Conservation (phyloP, 1,140 invertebrate species). For the Saxidomus purpurata region DNA sequence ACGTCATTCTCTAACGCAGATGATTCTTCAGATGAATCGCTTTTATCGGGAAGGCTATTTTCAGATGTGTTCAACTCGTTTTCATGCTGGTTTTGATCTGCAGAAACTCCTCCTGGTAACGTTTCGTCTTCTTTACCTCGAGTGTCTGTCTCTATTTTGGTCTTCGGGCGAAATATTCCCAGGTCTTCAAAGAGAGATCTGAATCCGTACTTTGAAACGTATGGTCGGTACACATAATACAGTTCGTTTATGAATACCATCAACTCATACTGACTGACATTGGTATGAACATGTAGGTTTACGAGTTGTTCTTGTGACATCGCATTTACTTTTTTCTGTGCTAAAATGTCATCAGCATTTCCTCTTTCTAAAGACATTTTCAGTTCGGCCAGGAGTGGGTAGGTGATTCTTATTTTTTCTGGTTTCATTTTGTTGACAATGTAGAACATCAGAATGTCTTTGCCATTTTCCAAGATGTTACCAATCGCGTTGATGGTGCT, state of each 20-base stretch:
- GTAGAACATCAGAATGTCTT: not conserved
- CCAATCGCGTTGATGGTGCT: not conserved
- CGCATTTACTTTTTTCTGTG: not conserved
- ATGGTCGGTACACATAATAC: not conserved
- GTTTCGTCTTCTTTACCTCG: too few relatives aligned
- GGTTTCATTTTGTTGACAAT: not conserved
- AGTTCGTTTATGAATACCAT: not conserved
- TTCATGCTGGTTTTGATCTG: too few relatives aligned
- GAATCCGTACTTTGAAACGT: not conserved
- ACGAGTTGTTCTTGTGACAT: not conserved
- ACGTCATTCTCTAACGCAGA: too few relatives aligned
- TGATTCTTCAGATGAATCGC: too few relatives aligned
- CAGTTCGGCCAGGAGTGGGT: not conserved
- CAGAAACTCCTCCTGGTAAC: too few relatives aligned
- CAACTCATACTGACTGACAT: not conserved
- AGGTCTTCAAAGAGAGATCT: not conserved
- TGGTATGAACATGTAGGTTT: not conserved
- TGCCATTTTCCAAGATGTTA: not conserved
- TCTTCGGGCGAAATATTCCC: not conserved
- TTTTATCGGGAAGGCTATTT: too few relatives aligned
- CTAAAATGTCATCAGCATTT: not conserved
- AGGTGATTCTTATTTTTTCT: not conserved
- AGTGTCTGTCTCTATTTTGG: not conserved
- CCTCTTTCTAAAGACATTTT: not conserved
- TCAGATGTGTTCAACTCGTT: too few relatives aligned